A percentile compares a stretch with the other conserved stretches of the same genome.
Conservation (phyloP, 1,140 invertebrate species). For the Melipona quadrifasciata region DNA sequence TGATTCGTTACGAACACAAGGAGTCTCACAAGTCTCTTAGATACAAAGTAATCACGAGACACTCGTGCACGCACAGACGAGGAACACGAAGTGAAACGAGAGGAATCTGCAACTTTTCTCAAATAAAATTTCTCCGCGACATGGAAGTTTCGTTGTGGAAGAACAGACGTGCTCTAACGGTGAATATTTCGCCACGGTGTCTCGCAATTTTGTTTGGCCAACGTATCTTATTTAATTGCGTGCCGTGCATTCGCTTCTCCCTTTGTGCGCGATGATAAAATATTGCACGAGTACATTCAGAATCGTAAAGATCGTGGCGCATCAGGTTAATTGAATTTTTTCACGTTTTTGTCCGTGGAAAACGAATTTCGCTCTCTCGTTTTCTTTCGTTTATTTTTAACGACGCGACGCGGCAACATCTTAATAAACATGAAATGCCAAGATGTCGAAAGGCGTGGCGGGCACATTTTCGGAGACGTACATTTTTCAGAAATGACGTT, state of each 20-base stretch:
- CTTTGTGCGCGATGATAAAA: background rate
- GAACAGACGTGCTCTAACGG: background rate
- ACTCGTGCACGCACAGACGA: background rate
- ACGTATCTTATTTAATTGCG: conserved; percentile 10
- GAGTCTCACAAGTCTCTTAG: background rate
- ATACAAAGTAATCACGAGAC: background rate
- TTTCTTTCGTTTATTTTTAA: background rate
- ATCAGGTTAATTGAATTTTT: conserved; percentile 28
- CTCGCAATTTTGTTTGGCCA: background rate
- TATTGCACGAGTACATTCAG: conserved; percentile 2
- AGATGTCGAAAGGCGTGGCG: background rate
- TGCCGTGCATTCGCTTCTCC: background rate
- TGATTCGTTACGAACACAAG: background rate
- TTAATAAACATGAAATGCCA: background rate
- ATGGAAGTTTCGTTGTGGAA: background rate
- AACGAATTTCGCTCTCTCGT: background rate
- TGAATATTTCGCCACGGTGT: background rate
- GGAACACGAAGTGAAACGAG: background rate
- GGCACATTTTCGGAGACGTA: too few relatives aligned
- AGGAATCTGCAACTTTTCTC: background rate
- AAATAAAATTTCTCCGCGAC: background rate
- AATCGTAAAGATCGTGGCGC: background rate
- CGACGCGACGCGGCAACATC: background rate
- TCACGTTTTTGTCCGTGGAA: conserved; percentile 5
- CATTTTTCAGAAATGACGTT: background rate